Percentiles rank a stretch among this genome's conserved stretches.
phyloP scores from a whole-genome alignment of 1,140 invertebrate genomes.

The Agrilus planipennis region DNA sequence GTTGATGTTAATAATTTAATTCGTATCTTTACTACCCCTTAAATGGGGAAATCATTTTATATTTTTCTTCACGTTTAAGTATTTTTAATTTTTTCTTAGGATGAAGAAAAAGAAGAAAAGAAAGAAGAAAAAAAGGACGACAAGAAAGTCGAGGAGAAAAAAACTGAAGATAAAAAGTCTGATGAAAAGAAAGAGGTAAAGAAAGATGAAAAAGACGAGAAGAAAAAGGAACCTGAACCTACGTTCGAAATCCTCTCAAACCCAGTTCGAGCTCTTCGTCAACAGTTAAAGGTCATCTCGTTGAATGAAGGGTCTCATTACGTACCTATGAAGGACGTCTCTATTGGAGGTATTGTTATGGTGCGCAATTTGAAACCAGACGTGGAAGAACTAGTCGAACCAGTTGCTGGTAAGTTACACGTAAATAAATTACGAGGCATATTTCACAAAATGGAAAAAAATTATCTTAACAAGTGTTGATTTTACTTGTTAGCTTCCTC shows the following conservation, averaged over 20 bases:
- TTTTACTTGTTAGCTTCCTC: not conserved
- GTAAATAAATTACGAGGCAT: not conserved
- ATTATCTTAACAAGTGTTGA: not conserved
- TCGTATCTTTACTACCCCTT: not conserved
- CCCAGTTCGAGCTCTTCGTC: slow-evolving; percentile 85
- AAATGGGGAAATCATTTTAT: not conserved
- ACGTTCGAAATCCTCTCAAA: slow-evolving; percentile 87
- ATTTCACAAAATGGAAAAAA: too few species aligned
- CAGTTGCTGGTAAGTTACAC: slow-evolving; percentile 54
- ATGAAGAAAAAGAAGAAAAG: not conserved
- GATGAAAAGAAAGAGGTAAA: slow-evolving; percentile 26
- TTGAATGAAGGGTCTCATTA: slow-evolving; percentile 73
- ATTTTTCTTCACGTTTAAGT: too few species aligned
- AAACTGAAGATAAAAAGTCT: slow-evolving; percentile 34
- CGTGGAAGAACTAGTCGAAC: slow-evolving; percentile 85
- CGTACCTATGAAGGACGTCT: slow-evolving; percentile 78
- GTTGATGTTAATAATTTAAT: too few species aligned
- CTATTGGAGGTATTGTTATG: slow-evolving; percentile 93
- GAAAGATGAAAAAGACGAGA: slow-evolving; percentile 41
- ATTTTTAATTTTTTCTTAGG: not conserved
- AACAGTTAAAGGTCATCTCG: slow-evolving; percentile 81
- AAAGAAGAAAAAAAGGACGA: slow-evolving; percentile 24
- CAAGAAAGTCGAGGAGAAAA: slow-evolving; percentile 29
- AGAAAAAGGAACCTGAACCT: slow-evolving; percentile 76
- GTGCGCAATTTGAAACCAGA: slow-evolving; percentile 70